Conservation (phyloP, 1,140 invertebrate genomes). For the Euwallacea fornicatus region DNA sequence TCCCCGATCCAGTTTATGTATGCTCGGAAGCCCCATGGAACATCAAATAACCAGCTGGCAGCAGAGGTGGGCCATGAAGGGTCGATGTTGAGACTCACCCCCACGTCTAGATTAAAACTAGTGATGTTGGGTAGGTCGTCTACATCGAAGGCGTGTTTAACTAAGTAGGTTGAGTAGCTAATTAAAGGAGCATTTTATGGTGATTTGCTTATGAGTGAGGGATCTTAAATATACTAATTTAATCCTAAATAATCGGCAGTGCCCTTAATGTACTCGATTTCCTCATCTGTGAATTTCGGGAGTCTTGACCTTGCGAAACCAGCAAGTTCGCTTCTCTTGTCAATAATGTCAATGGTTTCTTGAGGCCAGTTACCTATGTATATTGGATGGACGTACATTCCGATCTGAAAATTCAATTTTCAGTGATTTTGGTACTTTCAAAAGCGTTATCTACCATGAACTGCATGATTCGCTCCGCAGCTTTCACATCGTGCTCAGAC, state of each 20-base stretch:
- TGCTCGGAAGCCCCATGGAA: conserved; percentile 60
- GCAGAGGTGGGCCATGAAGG: conserved; percentile 8
- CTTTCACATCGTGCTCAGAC: conserved; percentile 4
- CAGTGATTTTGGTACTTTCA: background rate
- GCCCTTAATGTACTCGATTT: conserved; percentile 53
- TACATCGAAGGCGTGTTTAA: background rate
- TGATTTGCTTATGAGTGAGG: conserved; percentile 54
- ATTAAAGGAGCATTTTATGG: conserved; percentile 34
- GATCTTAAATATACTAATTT: conserved; percentile 54
- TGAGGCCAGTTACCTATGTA: conserved; percentile 59
- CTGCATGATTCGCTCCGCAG: conserved; percentile 51
- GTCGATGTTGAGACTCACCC: background rate
- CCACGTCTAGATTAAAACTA: conserved; percentile 4
- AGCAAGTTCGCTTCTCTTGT: conserved; percentile 56
- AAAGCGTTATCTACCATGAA: conserved; percentile 27
- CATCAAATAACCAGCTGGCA: conserved; percentile 47
- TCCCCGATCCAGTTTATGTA: conserved; percentile 63
- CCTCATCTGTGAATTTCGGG: conserved; percentile 59
- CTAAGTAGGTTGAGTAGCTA: conserved; percentile 40
- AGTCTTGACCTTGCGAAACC: conserved; percentile 60
- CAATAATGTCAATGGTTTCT: conserved; percentile 58
- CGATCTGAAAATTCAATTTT: conserved; percentile 53
- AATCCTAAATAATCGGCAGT: conserved; percentile 58
- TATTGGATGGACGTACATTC: conserved; percentile 61
- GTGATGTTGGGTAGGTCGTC: background rate